A percentile compares a stretch with the other conserved stretches of the same genome.
phyloP scores from a whole-genome alignment of 2,797 vertebrate species.

The Uromys caudimaculatus region DNA sequence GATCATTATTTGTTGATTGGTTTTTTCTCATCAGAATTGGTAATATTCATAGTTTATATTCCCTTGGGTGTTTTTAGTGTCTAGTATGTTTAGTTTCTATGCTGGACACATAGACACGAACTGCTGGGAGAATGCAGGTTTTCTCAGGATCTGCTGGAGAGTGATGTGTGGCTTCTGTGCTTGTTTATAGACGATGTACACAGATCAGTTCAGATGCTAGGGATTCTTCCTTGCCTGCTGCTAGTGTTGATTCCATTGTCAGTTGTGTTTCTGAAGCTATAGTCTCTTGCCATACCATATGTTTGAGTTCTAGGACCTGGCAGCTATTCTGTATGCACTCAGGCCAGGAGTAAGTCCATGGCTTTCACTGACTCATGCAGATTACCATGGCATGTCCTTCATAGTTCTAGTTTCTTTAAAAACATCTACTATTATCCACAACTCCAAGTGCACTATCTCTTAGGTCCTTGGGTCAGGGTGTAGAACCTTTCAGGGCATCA shows the following conservation, averaged over 20 bases:
- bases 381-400: background rate
- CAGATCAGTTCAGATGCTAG: background rate
- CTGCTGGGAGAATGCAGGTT: background rate
- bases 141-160: background rate
- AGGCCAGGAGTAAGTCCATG: background rate
- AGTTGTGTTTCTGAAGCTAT: background rate
- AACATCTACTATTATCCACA: background rate
- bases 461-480: background rate
- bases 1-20: background rate
- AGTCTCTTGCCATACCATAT: background rate
- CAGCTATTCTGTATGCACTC: background rate
- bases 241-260: background rate
- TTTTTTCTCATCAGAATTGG: background rate
- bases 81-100: background rate
- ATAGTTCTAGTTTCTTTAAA: background rate
- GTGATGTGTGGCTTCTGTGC: accelerated
- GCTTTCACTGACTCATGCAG: background rate
- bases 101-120: background rate
- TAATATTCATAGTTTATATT: background rate
- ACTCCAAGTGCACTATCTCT: background rate
- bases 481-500: background rate
- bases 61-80: background rate
- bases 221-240: background rate
- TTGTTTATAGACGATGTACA: background rate
- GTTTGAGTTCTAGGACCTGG: background rate